A percentile compares a stretch with the other conserved stretches of the same genome.
Conservation (phyloP, 2,797 vertebrate species). For the Acrocephalus scirpaceus region DNA sequence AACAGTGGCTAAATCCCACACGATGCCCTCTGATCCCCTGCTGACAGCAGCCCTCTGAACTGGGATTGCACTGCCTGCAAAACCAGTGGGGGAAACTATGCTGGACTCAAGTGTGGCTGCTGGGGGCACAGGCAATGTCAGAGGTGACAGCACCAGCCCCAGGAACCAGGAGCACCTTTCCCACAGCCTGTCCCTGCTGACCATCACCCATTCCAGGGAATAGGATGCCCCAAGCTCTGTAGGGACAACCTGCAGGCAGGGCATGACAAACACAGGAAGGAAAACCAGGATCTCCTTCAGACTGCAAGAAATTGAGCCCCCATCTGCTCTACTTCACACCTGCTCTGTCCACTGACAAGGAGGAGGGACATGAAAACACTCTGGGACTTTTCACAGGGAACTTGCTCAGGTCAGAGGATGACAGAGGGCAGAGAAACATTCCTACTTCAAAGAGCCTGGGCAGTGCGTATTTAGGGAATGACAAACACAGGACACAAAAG, state of each 20-base stretch:
- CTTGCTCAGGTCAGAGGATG: not conserved
- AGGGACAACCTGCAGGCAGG: not conserved
- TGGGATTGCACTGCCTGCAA: not conserved
- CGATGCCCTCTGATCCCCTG: not conserved
- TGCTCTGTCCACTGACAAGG: not conserved
- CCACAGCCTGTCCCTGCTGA: not conserved
- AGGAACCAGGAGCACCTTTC: not conserved
- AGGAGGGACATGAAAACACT: not conserved
- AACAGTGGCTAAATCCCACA: conserved; percentile 34
- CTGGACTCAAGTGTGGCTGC: not conserved
- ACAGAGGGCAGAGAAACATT: not conserved
- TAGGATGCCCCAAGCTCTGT: not conserved
- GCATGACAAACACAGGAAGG: not conserved
- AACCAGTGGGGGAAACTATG: not conserved
- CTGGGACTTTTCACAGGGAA: not conserved
- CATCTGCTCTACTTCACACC: not conserved
- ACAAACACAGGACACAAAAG: not conserved
- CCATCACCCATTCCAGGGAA: not conserved
- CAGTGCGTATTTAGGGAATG: not conserved
- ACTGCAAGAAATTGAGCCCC: not conserved
- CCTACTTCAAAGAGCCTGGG: not conserved
- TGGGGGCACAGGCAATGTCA: not conserved
- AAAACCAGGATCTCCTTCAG: not conserved
- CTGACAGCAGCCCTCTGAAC: not conserved
- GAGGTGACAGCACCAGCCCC: not conserved